phyloP scores from a whole-genome alignment of 37 sponge, comb jelly and placozoan genomes.

The Geodia barretti region DNA sequence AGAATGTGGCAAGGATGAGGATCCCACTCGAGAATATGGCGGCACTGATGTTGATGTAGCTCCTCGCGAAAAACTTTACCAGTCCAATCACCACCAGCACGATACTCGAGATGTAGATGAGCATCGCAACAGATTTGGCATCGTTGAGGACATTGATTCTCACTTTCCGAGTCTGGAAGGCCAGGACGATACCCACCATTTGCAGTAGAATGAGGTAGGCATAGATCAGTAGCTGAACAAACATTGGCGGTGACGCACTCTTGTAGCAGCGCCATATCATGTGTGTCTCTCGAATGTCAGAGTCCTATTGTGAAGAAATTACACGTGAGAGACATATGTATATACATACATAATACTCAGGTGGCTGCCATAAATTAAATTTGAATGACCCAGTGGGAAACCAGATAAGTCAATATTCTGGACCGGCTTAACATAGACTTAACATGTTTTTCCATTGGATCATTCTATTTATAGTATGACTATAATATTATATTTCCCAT shows the following conservation, averaged over 20 bases:
- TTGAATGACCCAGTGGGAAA: too few relatives aligned
- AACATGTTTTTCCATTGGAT: too few relatives aligned
- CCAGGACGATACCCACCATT: conserved; percentile 26
- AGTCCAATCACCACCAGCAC: conserved; percentile 2
- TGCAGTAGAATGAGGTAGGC: conserved; percentile 28
- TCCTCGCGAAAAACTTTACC: neutral
- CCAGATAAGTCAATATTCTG: too few relatives aligned
- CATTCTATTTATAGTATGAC: too few relatives aligned
- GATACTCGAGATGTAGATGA: conserved; percentile 43
- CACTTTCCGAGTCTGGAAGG: conserved; percentile 44
- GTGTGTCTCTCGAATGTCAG: too few relatives aligned
- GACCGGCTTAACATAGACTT: too few relatives aligned
- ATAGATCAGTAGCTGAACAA: too few relatives aligned
- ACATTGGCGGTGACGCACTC: neutral
- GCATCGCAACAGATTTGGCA: conserved; percentile 37
- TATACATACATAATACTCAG: too few relatives aligned
- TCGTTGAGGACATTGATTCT: conserved; percentile 40
- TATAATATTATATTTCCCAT: too few relatives aligned
- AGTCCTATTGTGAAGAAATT: too few relatives aligned
- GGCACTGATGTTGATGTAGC: conserved; percentile 15
- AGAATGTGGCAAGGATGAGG: conserved; percentile 4
- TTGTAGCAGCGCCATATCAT: conserved; percentile 18
- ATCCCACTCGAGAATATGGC: conserved; percentile 21
- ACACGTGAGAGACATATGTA: too few relatives aligned
- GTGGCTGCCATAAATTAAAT: too few relatives aligned